These are phyloP conservation scores for Cotesia glomerata DNA, from an alignment of 1,140 invertebrate genomes.

Conservation along the genomic window DNA sequence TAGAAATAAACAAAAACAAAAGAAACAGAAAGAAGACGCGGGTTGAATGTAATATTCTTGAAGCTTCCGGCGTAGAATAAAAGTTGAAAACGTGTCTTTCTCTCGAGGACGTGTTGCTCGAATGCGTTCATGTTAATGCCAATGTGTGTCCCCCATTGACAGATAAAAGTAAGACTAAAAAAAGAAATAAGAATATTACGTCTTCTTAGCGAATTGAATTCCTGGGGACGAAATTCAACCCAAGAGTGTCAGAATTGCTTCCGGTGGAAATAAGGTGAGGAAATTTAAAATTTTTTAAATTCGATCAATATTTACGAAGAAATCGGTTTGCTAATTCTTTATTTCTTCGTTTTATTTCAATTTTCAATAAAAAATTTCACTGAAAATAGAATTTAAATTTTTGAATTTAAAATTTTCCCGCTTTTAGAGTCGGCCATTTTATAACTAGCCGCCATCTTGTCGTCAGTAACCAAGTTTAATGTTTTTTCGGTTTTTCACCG, in stretches of 20 bases:
- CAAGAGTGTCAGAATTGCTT: background rate
- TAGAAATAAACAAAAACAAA: background rate
- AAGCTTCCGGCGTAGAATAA: slow-evolving; percentile 21
- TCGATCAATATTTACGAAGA: background rate
- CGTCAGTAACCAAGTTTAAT: too few species aligned
- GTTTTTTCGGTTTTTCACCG: too few species aligned
- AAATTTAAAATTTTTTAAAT: background rate
- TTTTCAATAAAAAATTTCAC: too few species aligned
- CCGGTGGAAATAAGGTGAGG: background rate
- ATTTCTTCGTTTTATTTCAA: too few species aligned
- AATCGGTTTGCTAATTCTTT: background rate
- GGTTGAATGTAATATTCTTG: slow-evolving; percentile 23
- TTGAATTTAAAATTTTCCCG: too few species aligned
- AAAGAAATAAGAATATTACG: background rate
- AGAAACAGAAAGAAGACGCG: slow-evolving; percentile 13
- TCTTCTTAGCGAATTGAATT: slow-evolving; percentile 9
- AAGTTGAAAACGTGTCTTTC: slow-evolving; percentile 16
- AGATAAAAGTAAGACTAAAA: background rate
- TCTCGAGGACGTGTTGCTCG: slow-evolving; percentile 16
- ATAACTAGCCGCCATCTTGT: too few species aligned
- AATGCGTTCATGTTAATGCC: slow-evolving; percentile 2
- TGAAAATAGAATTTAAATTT: too few species aligned
- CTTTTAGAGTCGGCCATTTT: too few species aligned
- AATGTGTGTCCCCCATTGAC: background rate
- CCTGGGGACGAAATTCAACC: background rate